Conservation (phyloP, 2,113 vertebrate genomes). For the Elanus axillaris region DNA sequence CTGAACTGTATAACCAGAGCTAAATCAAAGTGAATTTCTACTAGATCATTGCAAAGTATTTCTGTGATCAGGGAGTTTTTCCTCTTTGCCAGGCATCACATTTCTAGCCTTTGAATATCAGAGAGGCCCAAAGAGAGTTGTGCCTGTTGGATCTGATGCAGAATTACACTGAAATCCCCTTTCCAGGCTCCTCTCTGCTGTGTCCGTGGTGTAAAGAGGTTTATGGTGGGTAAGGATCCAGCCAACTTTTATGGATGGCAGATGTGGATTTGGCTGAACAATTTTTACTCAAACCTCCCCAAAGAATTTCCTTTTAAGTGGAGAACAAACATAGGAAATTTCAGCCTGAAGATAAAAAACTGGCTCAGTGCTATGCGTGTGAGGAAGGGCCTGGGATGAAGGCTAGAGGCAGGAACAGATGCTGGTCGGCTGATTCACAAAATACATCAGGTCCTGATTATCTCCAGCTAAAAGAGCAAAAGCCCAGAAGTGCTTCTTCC, state of each 20-base stretch:
- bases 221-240: not conserved
- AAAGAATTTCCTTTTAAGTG: constrained; percentile 17
- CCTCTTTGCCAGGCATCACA: not conserved
- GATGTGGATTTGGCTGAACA: not conserved
- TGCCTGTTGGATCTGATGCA: not conserved
- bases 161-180: not conserved
- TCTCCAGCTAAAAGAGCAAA: not conserved
- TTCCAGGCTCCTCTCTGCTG: not conserved
- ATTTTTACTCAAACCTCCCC: not conserved
- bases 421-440: not conserved
- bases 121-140: not conserved
- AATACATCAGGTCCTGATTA: not conserved
- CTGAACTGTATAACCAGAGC: not conserved
- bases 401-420: not conserved
- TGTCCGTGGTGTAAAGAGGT: not conserved
- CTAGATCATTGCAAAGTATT: not conserved
- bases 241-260: not conserved
- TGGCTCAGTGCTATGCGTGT: not conserved
- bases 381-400: not conserved
- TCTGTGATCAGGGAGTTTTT: not conserved
- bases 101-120: not conserved
- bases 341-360: not conserved
- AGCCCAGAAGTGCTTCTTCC: not conserved
- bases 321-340: constrained; percentile 12
- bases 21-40: not conserved